phyloP scores from a whole-genome alignment of 2,888 invertebrate species.

The Dynastes tityus region DNA sequence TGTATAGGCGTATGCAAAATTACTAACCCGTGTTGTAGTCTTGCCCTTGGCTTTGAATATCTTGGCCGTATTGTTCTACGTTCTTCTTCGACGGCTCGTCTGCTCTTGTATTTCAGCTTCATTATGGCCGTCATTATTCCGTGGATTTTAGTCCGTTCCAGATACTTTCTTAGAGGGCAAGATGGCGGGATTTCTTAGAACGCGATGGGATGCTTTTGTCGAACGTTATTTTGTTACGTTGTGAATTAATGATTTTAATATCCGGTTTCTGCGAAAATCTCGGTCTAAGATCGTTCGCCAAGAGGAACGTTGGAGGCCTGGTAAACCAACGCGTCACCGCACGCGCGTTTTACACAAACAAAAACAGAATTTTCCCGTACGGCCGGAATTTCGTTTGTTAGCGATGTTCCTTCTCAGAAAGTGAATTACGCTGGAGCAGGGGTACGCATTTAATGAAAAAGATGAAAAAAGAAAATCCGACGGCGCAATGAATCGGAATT shows the following conservation, averaged over 20 bases:
- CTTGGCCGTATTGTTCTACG: no score
- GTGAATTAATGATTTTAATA: conserved; percentile 45
- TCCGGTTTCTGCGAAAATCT: conserved; percentile 25
- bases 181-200: neutral
- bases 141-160: neutral
- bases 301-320: neutral
- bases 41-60: no score
- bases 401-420: neutral
- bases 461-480: no score
- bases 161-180: neutral
- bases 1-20: no score
- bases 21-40: no score
- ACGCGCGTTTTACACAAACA: neutral
- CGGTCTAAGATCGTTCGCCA: conserved; percentile 1
- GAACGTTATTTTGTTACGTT: conserved; percentile 32
- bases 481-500: no score
- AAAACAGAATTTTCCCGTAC: neutral
- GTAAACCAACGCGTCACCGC: neutral
- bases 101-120: neutral
- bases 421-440: no score
- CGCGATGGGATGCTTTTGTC: conserved; percentile 25
- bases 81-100: no score
- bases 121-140: neutral
- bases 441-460: no score
- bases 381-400: neutral